These are phyloP conservation scores for Troides oblongomaculatus DNA, from an alignment of 2,888 invertebrate species.

Conservation along the genomic window DNA sequence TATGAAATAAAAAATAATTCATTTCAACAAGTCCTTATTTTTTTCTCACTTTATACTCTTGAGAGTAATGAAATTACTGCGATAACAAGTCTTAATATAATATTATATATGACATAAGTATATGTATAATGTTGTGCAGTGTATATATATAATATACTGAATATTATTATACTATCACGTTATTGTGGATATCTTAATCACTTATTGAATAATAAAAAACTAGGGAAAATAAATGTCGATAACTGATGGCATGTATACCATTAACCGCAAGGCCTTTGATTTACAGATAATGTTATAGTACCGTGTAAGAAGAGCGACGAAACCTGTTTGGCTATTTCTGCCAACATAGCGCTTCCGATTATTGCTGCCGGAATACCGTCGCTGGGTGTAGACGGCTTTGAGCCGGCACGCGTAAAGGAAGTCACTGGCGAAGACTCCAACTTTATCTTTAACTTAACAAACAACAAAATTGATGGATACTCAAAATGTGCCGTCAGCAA, in stretches of 20 bases:
- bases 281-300: not conserved
- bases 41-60: too few relatives aligned
- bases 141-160: too few relatives aligned
- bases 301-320: constrained; percentile 43
- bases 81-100: too few relatives aligned
- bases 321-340: constrained; percentile 39
- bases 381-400: constrained; percentile 39
- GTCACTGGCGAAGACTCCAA: constrained; percentile 41
- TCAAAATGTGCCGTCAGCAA: constrained; percentile 42
- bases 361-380: constrained; percentile 39
- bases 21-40: too few relatives aligned
- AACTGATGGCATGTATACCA: not conserved
- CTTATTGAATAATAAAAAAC: too few relatives aligned
- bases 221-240: too few relatives aligned
- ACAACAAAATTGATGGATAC: constrained; percentile 40
- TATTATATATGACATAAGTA: too few relatives aligned
- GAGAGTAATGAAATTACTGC: too few relatives aligned
- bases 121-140: too few relatives aligned
- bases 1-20: too few relatives aligned
- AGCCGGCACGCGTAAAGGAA: constrained; percentile 41
- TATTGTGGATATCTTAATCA: too few relatives aligned
- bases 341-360: constrained; percentile 32
- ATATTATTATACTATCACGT: too few relatives aligned
- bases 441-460: constrained; percentile 40
- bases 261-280: not conserved